Conservation (phyloP, 2,888 invertebrate genomes). For the Microctonus hyperodae region DNA sequence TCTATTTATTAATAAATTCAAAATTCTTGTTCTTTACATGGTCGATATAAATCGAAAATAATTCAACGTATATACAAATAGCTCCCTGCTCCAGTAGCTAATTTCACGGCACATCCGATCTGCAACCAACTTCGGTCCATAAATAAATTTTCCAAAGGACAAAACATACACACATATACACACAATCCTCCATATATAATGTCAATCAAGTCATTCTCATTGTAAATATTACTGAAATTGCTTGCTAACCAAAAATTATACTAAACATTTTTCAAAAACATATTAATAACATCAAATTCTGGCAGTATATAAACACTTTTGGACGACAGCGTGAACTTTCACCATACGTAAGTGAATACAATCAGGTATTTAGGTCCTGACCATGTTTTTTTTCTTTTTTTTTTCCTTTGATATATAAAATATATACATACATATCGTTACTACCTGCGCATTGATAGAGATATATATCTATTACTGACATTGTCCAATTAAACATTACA, state of each 20-base stretch:
- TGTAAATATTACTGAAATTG: slow-evolving; percentile 23
- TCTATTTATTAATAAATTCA: no score
- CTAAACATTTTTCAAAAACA: background rate
- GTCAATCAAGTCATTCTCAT: slow-evolving; percentile 23
- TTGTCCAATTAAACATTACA: background rate
- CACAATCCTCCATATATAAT: slow-evolving; percentile 17
- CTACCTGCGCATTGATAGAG: slow-evolving; percentile 12
- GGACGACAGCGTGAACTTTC: background rate
- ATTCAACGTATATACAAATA: no score
- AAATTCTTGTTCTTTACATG: no score
- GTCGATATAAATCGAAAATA: slow-evolving; percentile 1
- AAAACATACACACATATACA: no score
- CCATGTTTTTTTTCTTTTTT: slow-evolving; percentile 12
- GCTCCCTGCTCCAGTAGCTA: background rate
- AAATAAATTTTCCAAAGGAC: slow-evolving; percentile 14
- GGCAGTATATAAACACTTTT: background rate
- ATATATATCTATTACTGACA: background rate
- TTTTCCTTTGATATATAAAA: no score
- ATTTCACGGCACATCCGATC: background rate
- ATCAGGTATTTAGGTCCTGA: slow-evolving; percentile 9
- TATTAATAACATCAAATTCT: background rate
- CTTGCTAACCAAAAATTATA: background rate
- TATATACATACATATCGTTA: slow-evolving; percentile 15
- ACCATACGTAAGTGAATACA: background rate
- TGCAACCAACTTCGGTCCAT: slow-evolving; percentile 10